Percentiles rank a stretch among this genome's conserved stretches.
Conservation (phyloP, 2,113 vertebrate species). For the Octodon degus region DNA sequence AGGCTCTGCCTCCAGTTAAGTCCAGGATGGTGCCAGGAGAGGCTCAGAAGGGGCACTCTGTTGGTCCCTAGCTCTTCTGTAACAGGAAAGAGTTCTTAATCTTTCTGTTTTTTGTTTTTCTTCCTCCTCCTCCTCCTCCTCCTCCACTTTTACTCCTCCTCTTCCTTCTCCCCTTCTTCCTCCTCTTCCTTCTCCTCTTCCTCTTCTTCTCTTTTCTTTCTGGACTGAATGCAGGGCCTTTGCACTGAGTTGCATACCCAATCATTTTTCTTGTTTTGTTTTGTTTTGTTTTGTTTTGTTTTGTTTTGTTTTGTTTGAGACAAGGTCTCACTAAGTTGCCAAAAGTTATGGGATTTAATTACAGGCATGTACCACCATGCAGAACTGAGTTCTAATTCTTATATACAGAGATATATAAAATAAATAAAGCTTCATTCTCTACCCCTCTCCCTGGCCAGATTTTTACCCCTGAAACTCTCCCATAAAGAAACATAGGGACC, state of each 20-base stretch:
- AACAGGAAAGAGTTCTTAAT: background rate
- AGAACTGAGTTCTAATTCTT: background rate
- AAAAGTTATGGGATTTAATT: background rate
- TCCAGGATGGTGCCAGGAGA: background rate
- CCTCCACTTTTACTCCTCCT: too few species aligned
- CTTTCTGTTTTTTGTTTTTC: background rate
- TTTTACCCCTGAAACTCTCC: background rate
- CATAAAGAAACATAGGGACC: background rate
- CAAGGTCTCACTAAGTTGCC: background rate
- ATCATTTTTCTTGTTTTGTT: background rate
- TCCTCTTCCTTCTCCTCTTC: background rate
- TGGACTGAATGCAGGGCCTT: background rate
- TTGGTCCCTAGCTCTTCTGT: background rate
- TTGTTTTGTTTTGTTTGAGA: too few species aligned
- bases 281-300: too few species aligned
- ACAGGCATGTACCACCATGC: background rate
- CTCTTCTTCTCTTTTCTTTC: background rate
- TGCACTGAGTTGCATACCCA: background rate
- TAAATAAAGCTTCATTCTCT: background rate
- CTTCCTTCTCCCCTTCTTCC: too few species aligned
- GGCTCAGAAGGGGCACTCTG: background rate
- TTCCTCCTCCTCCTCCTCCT: too few species aligned
- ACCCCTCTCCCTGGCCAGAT: background rate
- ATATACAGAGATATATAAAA: background rate
- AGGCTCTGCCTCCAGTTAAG: background rate